Base-by-base conservation (phyloP, 2,888 invertebrate genomes). In the Sialis fuliginosa region DNA sequence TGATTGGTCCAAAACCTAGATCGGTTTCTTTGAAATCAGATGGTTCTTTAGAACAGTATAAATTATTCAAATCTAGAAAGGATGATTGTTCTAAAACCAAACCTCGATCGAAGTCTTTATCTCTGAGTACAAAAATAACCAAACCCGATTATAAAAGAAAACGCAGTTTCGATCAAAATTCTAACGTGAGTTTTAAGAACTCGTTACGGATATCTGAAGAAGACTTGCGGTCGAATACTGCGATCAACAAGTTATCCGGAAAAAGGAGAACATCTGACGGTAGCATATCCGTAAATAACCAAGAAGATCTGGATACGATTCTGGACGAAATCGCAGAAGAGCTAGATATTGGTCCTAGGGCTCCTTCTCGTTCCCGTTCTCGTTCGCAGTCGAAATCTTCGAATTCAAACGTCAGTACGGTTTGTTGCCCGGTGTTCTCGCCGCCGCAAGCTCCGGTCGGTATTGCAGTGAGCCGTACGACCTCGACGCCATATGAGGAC, bases 1-100 rank as follows among this genome's bases (percentile, higher is more conserved):
- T 45, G 13, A 45, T 45, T 12, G 45, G 45, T 39, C 45, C 45
- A 45, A 45, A 45, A 32, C 35, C 35, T 9, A 39, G 39, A 10
- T 37, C 37, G n/a, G 12, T 10, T 7, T 37, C 37, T 1, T 7
- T 37, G 12, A 37, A 37, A 37, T 37, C 37, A 5, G 37, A 37
- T 4, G 7, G n/a, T 10, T 10, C 37, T 10, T 22, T 22, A 22
- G 22, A 22, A 22, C 22, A 22, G 22, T 22, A 22, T 22, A 22
- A 22, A 22, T 22, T 22, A 22, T 22, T 22, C 22, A 22, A 22
- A 4, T 22, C 22, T 4, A 22, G 22, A 22, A 22, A 22, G 22
- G 22, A 22, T 4, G 35, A 35, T 35, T 7, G 12, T 37, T 37
- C 37, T 6, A 37, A 7, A 37, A n/a, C 4, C 12, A n/a, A 37